phyloP scores from a whole-genome alignment of 2,888 invertebrate species.

The Cyclophora albipunctata region DNA sequence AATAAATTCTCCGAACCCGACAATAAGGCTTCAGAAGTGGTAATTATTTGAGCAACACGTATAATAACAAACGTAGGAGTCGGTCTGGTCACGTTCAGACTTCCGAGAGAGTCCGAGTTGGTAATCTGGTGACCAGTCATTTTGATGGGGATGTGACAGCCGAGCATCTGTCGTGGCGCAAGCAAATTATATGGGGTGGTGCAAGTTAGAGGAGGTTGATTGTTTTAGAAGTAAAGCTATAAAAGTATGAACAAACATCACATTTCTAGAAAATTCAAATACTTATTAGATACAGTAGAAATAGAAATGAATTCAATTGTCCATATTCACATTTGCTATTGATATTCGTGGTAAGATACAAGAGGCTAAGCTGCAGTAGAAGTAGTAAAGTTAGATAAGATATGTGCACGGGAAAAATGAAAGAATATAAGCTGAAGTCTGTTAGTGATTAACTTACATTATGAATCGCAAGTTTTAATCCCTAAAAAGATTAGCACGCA shows the following conservation, averaged over 20 bases:
- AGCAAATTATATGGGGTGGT: conserved; percentile 33
- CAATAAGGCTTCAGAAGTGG: conserved; percentile 29
- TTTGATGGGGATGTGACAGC: conserved; percentile 32
- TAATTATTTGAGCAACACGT: conserved; percentile 33
- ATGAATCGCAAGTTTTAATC: background rate
- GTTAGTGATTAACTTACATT: no score
- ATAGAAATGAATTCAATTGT: no score
- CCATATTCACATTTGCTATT: no score
- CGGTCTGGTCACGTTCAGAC: conserved; percentile 28
- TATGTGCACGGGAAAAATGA: no score
- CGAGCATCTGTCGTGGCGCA: conserved; percentile 61
- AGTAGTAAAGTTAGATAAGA: no score
- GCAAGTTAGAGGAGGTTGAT: conserved; percentile 15
- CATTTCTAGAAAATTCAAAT: no score
- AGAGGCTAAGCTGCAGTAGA: no score
- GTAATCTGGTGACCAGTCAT: conserved; percentile 42
- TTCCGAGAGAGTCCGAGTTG: conserved; percentile 21
- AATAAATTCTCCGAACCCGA: conserved; percentile 20
- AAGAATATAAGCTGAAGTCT: no score
- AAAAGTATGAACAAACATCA: no score
- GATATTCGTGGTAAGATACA: no score
- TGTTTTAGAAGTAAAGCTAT: background rate
- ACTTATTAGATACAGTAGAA: no score
- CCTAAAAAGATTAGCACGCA: no score
- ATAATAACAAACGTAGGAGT: conserved; percentile 48